Percentiles rank a stretch among this genome's conserved stretches.
These are phyloP conservation scores for Crotophaga sulcirostris DNA, from an alignment of 2,113 vertebrate genomes.

Conservation along the genomic window DNA sequence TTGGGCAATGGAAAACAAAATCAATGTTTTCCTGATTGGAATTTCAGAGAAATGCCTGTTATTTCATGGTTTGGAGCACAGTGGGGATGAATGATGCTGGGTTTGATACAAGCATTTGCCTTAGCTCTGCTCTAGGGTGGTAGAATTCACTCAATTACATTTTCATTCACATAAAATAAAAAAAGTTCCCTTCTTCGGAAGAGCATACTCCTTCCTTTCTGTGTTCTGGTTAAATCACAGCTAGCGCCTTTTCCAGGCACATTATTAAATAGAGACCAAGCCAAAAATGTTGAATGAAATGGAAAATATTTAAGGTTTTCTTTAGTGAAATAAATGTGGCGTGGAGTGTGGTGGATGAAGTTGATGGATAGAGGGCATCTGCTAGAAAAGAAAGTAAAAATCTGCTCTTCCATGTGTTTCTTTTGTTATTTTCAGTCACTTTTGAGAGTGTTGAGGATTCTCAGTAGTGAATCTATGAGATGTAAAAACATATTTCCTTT, in stretches of 20 bases:
- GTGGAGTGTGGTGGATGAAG: not conserved
- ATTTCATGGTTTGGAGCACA: not conserved
- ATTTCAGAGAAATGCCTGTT: not conserved
- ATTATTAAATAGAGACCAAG: not conserved
- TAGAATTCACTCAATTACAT: not conserved
- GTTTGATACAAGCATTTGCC: not conserved
- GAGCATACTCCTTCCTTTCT: not conserved
- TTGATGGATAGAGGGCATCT: not conserved
- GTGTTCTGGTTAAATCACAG: not conserved
- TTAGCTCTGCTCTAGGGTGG: not conserved
- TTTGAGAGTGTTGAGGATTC: not conserved
- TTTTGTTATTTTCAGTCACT: not conserved
- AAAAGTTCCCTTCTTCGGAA: not conserved
- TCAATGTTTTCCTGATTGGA: not conserved
- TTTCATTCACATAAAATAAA: not conserved
- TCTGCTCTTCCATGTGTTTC: not conserved
- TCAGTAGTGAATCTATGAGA: not conserved
- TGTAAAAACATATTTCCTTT: not conserved
- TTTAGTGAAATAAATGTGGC: not conserved
- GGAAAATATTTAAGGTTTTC: constrained; percentile 22
- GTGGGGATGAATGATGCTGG: not conserved
- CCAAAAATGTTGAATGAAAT: not conserved
- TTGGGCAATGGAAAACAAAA: not conserved
- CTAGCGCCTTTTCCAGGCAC: not conserved
- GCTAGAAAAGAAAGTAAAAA: not conserved